Evolutionary conservation across 2,113 vertebrate genomes (phyloP).

Genomic region (Nothobranchius kuhntae): DNA sequence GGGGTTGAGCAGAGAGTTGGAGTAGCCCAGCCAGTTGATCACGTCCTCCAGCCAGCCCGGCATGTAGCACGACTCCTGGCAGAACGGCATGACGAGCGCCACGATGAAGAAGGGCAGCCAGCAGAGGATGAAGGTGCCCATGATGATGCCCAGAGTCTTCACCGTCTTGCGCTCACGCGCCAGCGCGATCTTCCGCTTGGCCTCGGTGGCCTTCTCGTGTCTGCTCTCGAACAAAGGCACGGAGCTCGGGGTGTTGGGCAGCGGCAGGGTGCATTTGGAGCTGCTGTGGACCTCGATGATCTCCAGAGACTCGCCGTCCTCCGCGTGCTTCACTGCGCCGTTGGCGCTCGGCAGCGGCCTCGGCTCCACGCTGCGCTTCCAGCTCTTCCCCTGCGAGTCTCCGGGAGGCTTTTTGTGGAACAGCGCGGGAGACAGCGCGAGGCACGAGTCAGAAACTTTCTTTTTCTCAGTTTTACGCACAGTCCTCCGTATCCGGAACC

Average conservation of each 20-base stretch:
- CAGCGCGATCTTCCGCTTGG: constrained; percentile 91
- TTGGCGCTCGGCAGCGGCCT: constrained; percentile 79
- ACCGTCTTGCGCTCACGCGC: constrained; percentile 95
- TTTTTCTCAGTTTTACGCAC: constrained; percentile 90
- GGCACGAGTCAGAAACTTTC: constrained; percentile 78
- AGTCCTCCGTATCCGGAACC: constrained; percentile 93
- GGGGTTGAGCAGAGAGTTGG: constrained; percentile 97
- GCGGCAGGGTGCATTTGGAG: constrained; percentile 83
- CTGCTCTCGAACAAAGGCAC: constrained; percentile 80
- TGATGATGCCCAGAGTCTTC: constrained; percentile 96
- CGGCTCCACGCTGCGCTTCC: constrained; percentile 82
- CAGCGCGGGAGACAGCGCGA: constrained; percentile 75
- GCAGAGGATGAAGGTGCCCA: constrained; percentile 97
- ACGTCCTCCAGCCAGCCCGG: constrained; percentile 87
- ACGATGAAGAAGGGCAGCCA: constrained; percentile 98
- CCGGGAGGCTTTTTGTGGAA: constrained; percentile 78
- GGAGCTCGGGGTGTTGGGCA: constrained; percentile 80
- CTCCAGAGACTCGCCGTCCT: constrained; percentile 87
- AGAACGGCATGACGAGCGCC: constrained; percentile 92
- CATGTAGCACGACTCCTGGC: constrained; percentile 86
- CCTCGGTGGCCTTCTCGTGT: constrained; percentile 87
- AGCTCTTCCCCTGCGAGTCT: constrained; percentile 78
- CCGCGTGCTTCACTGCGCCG: constrained; percentile 83
- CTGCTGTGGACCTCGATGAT: constrained; percentile 88
- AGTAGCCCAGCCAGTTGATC: constrained; percentile 97